phyloP scores from a whole-genome alignment of 2,797 vertebrate species.

The Agapornis canus region DNA sequence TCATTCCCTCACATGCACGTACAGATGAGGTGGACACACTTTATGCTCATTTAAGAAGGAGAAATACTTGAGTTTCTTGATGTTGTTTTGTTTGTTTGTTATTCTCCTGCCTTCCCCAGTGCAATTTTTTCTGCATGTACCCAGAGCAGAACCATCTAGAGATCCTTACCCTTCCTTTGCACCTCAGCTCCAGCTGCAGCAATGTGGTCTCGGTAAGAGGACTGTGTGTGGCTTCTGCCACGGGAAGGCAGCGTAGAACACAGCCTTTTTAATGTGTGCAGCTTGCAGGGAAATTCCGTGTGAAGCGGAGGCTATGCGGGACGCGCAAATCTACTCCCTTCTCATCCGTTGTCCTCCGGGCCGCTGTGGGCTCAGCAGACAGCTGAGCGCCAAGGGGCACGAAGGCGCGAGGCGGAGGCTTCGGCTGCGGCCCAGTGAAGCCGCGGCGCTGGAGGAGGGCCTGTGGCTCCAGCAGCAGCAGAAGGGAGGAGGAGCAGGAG shows the following conservation, averaged over 20 bases:
- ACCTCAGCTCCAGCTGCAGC: fast-evolving
- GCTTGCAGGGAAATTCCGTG: fast-evolving
- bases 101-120: not conserved
- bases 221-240: fast-evolving
- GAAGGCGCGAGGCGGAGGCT: fast-evolving
- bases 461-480: fast-evolving
- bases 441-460: fast-evolving
- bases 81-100: not conserved
- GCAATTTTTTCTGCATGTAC: not conserved
- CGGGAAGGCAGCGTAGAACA: fast-evolving
- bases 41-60: not conserved
- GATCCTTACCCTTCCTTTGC: not conserved
- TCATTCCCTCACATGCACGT: fast-evolving
- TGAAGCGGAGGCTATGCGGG: fast-evolving
- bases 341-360: not conserved
- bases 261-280: fast-evolving
- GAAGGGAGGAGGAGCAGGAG: not conserved
- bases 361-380: not conserved
- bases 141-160: not conserved
- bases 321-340: not conserved
- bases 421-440: fast-evolving
- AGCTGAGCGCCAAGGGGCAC: not conserved
- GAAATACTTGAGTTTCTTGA: not conserved
- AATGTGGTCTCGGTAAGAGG: too few species aligned
- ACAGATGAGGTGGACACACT: not conserved